Base-by-base conservation (phyloP, 2,888 invertebrate species). In the Flexamia atlantica region DNA sequence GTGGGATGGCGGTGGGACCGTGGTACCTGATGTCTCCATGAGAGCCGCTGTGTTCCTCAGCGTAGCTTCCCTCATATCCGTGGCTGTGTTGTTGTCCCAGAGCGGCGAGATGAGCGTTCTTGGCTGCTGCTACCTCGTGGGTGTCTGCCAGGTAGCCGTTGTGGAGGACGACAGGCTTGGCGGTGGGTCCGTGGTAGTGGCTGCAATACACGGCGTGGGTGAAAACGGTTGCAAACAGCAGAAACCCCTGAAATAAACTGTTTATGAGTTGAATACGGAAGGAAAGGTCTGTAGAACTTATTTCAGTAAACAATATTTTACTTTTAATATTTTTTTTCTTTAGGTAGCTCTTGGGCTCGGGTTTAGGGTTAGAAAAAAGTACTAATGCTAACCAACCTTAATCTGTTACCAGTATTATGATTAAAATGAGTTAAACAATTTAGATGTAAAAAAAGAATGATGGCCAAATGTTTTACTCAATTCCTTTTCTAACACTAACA, bases 61-160 rank as follows among this genome's bases (percentile, higher is more conserved):
- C 57, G 57, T 57, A 57, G 20, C 3, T n/a, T 23, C 23, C 20
- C 17, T 50, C 50, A 3, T 2, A 5, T 57, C 57, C 57, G 20
- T 57, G 23, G 57, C 23, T 7, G 17, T 20, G 23, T 23, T 57
- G 23, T 7, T n/a, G 9, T 7, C 4, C 57, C 23, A 68, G 68
- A 68, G 30, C 30, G 7, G 68, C 30, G 32, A 68, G 68, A 30
- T 68, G 32, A 68, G 30, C 32, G 32, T 32, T 68, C 32, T 68
- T 68, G 68, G 68, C 30, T 32, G 7, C 32, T 68, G 68, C 68
- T 68, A 68, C 68, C 30, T 68, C 68, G 30, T 30, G 68, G 68
- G 68, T 68, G 68, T 68, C 68, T 68, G 68, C 68, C 68, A 68
- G 68, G 68, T 68, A 68, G 68, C 68, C 32, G 68, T 68, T 68